Percentiles rank a stretch among this genome's conserved stretches.
phyloP scores from a whole-genome alignment of 2,888 invertebrate species.

The Panorpa germanica region DNA sequence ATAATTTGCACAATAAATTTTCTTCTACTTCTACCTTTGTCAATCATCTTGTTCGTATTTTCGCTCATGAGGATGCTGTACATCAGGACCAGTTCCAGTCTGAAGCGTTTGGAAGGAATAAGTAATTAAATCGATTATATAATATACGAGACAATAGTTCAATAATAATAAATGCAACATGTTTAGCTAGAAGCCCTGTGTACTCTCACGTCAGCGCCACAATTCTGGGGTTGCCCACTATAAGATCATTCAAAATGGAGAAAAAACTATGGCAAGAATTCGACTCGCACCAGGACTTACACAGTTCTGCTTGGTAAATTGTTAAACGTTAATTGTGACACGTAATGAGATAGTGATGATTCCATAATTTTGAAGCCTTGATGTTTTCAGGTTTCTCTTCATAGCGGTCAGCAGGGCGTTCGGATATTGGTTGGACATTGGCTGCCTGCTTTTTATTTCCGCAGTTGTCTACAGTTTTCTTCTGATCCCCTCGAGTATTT shows the following conservation, averaged over 20 bases:
- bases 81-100: conserved; percentile 31
- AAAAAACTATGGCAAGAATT: conserved; percentile 39
- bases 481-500: too few species aligned
- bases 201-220: conserved; percentile 58
- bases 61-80: conserved; percentile 33
- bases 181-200: conserved; percentile 56
- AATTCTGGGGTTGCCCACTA: conserved; percentile 56
- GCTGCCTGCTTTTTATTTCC: conserved; percentile 71
- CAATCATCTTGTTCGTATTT: conserved; percentile 35
- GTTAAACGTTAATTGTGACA: too few species aligned
- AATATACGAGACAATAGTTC: conserved; percentile 4
- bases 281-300: conserved; percentile 39
- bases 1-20: conserved; percentile 44
- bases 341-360: too few species aligned
- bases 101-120: conserved; percentile 26
- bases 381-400: conserved; percentile 68
- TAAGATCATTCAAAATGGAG: conserved; percentile 50
- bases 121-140: conserved; percentile 15
- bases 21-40: conserved; percentile 37
- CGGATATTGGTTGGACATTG: conserved; percentile 77
- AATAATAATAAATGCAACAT: conserved; percentile 11
- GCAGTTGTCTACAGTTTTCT: conserved; percentile 75
- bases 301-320: conserved; percentile 56
- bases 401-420: conserved; percentile 81
- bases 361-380: too few species aligned